These are phyloP conservation scores for Propithecus perrieri DNA, from an alignment of 2,797 vertebrate genomes.

Conservation along the genomic window DNA sequence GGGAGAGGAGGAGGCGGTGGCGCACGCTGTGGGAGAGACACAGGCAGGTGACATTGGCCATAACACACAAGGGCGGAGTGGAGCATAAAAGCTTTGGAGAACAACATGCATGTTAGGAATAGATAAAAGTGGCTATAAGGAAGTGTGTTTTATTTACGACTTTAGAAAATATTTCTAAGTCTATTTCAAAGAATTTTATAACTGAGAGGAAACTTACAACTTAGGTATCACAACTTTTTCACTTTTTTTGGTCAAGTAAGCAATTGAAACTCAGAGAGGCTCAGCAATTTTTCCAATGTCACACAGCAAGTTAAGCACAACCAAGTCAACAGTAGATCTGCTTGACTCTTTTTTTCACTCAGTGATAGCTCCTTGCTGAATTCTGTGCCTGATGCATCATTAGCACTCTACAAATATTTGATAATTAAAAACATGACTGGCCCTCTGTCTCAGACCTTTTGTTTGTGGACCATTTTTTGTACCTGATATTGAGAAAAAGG, in stretches of 20 bases:
- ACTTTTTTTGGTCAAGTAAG: not conserved
- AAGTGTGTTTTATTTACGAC: not conserved
- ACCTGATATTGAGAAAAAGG: not conserved
- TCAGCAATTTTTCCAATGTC: not conserved
- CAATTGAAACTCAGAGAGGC: not conserved
- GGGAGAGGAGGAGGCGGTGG: not conserved
- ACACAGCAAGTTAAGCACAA: not conserved
- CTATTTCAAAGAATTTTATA: not conserved
- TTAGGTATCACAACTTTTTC: not conserved
- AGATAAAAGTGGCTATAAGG: not conserved
- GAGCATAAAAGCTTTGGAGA: not conserved
- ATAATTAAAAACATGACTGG: not conserved
- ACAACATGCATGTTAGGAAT: not conserved
- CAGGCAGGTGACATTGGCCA: not conserved
- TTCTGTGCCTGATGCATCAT: not conserved
- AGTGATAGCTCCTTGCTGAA: not conserved
- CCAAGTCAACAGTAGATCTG: not conserved
- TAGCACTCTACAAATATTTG: not conserved
- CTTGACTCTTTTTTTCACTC: not conserved
- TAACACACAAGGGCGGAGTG: not conserved
- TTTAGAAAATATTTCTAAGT: slow-evolving; percentile 10
- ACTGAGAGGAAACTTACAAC: not conserved
- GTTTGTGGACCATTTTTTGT: not conserved
- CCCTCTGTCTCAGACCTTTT: not conserved
- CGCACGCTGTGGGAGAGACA: not conserved